Percentiles rank a stretch among this genome's conserved stretches.
Evolutionary conservation across 2,797 vertebrate genomes (phyloP).

Genomic region (Falco berigora): DNA sequence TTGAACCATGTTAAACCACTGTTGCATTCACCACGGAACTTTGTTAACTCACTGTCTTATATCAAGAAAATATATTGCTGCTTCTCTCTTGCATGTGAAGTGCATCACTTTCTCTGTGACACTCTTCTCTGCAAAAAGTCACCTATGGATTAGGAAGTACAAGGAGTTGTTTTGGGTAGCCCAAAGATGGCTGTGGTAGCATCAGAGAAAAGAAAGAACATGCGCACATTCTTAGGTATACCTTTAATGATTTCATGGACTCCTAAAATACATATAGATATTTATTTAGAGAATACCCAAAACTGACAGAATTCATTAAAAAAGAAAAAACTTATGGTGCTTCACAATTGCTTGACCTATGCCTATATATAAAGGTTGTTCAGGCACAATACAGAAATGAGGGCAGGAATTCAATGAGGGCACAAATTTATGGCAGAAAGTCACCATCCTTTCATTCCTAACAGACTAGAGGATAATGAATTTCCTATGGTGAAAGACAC

Average conservation of each 20-base stretch:
- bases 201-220: background rate
- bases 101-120: background rate
- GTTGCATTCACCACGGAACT: background rate
- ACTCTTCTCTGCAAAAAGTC: background rate
- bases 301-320: background rate
- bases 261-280: background rate
- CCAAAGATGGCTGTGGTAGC: background rate
- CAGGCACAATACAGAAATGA: background rate
- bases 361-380: background rate
- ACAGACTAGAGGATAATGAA: background rate
- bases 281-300: background rate
- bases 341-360: background rate
- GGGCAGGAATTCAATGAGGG: background rate
- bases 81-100: background rate
- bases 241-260: background rate
- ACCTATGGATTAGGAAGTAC: background rate
- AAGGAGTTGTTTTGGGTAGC: rapidly evolving
- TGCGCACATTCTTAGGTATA: background rate
- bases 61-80: background rate
- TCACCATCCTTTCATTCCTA: background rate
- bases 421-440: background rate
- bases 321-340: background rate
- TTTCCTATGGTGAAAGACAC: background rate
- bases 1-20: background rate
- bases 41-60: background rate